phyloP scores from a whole-genome alignment of 2,888 invertebrate species.

The Scotopteryx bipunctaria region DNA sequence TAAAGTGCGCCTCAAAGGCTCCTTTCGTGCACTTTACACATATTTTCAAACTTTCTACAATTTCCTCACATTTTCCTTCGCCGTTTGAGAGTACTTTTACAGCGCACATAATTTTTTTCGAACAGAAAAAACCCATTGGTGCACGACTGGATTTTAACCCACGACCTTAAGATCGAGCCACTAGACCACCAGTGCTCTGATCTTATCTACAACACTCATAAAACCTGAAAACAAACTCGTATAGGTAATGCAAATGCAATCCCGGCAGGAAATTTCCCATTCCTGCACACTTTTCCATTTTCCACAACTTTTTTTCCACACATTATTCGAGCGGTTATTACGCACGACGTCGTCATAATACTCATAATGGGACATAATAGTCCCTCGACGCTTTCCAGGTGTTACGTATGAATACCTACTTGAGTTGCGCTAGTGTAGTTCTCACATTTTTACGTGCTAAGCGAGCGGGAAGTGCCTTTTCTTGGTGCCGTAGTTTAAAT shows the following conservation, averaged over 20 bases:
- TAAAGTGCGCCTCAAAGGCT: no score
- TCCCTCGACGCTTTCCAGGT: slow-evolving; percentile 51
- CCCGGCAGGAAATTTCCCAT: no score
- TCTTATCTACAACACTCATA: not conserved
- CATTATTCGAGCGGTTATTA: slow-evolving; percentile 53
- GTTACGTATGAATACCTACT: slow-evolving; percentile 59
- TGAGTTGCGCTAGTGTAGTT: slow-evolving; percentile 46
- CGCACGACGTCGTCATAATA: slow-evolving; percentile 46
- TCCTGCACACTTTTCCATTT: no score
- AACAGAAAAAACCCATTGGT: no score
- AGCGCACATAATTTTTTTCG: no score
- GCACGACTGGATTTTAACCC: no score
- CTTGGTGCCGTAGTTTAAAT: not conserved
- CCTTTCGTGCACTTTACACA: no score
- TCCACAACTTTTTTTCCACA: slow-evolving; percentile 58
- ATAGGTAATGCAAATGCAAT: slow-evolving; percentile 30
- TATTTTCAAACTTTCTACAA: no score
- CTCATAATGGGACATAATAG: slow-evolving; percentile 54
- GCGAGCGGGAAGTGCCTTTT: slow-evolving; percentile 17
- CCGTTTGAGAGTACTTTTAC: no score
- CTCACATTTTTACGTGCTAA: slow-evolving; percentile 24
- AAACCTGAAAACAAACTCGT: not conserved
- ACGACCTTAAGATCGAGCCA: no score
- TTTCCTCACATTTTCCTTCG: no score
- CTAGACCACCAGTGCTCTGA: no score